These are phyloP conservation scores for Pseudochaenichthys georgianus DNA, from an alignment of 2,797 vertebrate genomes.

Conservation along the genomic window DNA sequence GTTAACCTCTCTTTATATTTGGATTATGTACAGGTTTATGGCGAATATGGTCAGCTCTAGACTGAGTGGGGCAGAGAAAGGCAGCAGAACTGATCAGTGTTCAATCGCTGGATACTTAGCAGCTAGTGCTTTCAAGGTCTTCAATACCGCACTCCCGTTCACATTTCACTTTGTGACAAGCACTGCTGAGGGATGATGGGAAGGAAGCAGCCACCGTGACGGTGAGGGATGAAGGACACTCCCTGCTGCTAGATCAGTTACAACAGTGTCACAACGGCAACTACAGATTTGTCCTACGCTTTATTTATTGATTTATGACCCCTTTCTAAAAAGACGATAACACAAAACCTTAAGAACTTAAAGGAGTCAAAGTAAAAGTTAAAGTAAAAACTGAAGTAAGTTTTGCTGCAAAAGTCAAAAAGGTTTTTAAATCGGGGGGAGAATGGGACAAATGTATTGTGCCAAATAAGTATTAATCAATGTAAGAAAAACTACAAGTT, in stretches of 20 bases:
- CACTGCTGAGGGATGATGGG: slow-evolving; percentile 64
- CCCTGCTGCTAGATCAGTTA: slow-evolving; percentile 45
- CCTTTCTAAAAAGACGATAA: background rate
- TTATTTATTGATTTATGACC: slow-evolving; percentile 17
- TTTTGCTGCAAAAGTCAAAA: background rate
- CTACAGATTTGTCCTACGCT: slow-evolving; percentile 9
- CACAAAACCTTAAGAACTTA: background rate
- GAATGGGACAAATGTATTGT: background rate
- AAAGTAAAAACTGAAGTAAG: background rate
- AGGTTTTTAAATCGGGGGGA: background rate
- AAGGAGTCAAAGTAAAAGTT: background rate
- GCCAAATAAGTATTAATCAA: background rate
- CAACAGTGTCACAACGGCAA: slow-evolving; percentile 50
- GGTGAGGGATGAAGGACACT: slow-evolving; percentile 68
- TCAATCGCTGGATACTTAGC: slow-evolving; percentile 38
- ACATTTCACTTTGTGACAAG: slow-evolving; percentile 65
- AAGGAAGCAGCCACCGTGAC: slow-evolving; percentile 59
- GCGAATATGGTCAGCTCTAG: slow-evolving; percentile 34
- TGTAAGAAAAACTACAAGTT: background rate
- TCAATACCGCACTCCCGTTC: slow-evolving; percentile 35
- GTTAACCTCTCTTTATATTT: slow-evolving; percentile 34
- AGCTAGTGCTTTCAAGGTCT: slow-evolving; percentile 56
- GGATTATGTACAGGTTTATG: slow-evolving; percentile 11
- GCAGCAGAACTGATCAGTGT: slow-evolving; percentile 16
- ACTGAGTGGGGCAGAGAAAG: slow-evolving; percentile 8